phyloP scores from a whole-genome alignment of 2,888 invertebrate genomes.

The Melinopterus prodromus region DNA sequence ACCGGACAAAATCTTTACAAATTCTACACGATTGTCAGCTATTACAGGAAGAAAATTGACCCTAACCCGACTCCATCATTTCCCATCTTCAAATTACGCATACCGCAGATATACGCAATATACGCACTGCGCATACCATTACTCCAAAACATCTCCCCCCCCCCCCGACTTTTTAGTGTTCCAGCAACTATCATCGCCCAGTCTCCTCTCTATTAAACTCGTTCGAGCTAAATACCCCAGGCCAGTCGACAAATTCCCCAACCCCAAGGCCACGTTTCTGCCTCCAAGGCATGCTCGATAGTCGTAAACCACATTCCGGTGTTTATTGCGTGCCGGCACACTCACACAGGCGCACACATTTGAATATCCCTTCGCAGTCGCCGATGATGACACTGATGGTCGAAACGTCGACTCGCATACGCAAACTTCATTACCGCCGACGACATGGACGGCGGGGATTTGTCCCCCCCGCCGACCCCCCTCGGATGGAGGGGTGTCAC shows the following conservation, averaged over 20 bases:
- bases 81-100: too few relatives aligned
- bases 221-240: neutral
- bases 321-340: conserved; percentile 45
- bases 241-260: conserved; percentile 8
- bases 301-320: conserved; percentile 43
- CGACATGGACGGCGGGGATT: neutral
- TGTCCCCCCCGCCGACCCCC: neutral
- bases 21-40: too few relatives aligned
- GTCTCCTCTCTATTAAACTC: too few relatives aligned
- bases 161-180: too few relatives aligned
- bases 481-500: neutral
- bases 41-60: too few relatives aligned
- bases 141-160: too few relatives aligned
- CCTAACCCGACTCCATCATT: too few relatives aligned
- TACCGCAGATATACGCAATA: too few relatives aligned
- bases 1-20: too few relatives aligned
- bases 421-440: conserved; percentile 48
- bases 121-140: too few relatives aligned
- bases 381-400: conserved; percentile 44
- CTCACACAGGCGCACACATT: conserved; percentile 38
- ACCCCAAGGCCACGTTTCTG: neutral
- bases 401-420: conserved; percentile 50
- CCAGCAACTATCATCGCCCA: too few relatives aligned
- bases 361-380: conserved; percentile 41
- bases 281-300: conserved; percentile 24